These are phyloP conservation scores for Metellina segmentata DNA, from an alignment of 2,888 invertebrate genomes.

Conservation along the genomic window DNA sequence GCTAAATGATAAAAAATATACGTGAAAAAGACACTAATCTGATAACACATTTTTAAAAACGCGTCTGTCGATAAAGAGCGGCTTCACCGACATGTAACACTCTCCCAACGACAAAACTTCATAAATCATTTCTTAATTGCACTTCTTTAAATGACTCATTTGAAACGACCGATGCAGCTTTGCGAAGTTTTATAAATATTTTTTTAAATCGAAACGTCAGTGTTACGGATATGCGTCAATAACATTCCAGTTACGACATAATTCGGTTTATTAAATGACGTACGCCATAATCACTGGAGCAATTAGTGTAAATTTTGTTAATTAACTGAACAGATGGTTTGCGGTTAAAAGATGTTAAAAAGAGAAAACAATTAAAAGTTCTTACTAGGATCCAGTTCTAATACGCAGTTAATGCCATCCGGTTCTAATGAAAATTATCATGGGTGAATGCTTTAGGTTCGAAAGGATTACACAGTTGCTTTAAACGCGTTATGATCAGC, in stretches of 20 bases:
- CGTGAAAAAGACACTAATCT: neutral
- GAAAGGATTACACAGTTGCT: constrained; percentile 27
- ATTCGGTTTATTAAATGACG: constrained; percentile 32
- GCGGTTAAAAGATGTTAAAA: constrained; percentile 36
- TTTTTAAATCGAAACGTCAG: neutral
- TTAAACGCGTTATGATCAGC: constrained; percentile 14
- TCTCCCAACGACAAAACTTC: neutral
- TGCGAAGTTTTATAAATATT: neutral
- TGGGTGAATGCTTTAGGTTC: constrained; percentile 7
- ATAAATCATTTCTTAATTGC: neutral
- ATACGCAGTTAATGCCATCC: constrained; percentile 26
- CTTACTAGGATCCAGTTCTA: constrained; percentile 20
- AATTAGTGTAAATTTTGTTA: constrained; percentile 56
- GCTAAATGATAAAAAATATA: no score
- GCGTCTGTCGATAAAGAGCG: neutral
- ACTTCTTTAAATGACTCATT: neutral
- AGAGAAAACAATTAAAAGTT: constrained; percentile 60
- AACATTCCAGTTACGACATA: constrained; percentile 36
- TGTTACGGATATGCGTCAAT: constrained; percentile 12
- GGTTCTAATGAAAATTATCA: constrained; percentile 50
- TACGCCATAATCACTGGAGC: constrained; percentile 24
- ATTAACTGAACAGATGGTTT: constrained; percentile 58
- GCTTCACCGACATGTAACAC: neutral
- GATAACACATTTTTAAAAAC: neutral
- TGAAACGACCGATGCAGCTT: neutral